Conservation (phyloP, 2,797 vertebrate genomes). For the Mus spretus region DNA sequence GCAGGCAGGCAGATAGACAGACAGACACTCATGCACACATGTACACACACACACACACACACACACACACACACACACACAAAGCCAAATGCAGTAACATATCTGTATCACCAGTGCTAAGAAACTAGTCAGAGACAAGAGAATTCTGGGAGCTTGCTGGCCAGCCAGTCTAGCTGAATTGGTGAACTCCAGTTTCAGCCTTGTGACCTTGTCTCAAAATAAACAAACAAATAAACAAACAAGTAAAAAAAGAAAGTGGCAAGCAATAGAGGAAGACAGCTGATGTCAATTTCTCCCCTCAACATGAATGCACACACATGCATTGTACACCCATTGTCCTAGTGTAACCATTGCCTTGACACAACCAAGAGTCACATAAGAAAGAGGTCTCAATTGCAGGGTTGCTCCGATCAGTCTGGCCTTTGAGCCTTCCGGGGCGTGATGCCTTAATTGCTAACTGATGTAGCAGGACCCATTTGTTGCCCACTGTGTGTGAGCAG, state of each 20-base stretch:
- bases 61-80: neutral
- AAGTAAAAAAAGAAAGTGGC: too few species aligned
- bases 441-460: neutral
- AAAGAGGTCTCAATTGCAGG: neutral
- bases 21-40: neutral
- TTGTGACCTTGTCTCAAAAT: neutral
- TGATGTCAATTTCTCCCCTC: neutral
- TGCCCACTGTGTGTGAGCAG: too few species aligned
- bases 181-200: neutral
- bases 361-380: neutral
- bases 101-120: neutral
- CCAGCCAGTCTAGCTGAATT: neutral
- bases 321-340: neutral
- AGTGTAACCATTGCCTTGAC: neutral
- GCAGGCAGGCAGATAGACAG: neutral
- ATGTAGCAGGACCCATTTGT: neutral
- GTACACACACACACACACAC: neutral
- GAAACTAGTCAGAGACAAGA: neutral
- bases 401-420: neutral
- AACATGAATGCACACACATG: neutral
- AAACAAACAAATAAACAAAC: neutral
- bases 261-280: too few species aligned
- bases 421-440: neutral
- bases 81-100: neutral
- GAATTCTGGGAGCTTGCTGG: neutral